Evolutionary conservation across 2,888 invertebrate genomes (phyloP).

Genomic region (Emmelina monodactyla): DNA sequence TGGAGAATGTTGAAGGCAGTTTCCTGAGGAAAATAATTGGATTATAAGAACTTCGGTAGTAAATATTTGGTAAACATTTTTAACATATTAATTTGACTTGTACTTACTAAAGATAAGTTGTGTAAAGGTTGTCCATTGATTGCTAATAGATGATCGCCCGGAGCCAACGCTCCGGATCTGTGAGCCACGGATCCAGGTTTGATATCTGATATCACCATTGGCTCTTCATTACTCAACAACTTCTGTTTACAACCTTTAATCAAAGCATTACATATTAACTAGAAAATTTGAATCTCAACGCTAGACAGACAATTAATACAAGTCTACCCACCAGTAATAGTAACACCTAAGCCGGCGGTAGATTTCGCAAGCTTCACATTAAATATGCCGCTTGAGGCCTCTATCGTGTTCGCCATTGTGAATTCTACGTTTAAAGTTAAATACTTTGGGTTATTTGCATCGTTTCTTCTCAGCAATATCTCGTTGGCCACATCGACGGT

Average conservation of each 20-base stretch:
- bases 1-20: constrained; percentile 71
- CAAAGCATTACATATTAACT: not conserved
- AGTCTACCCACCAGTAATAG: constrained; percentile 74
- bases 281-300: not conserved
- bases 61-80: no score
- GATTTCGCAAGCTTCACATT: constrained; percentile 86
- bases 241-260: constrained; percentile 52
- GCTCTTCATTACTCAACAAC: constrained; percentile 68
- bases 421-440: constrained; percentile 86
- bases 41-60: no score
- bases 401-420: constrained; percentile 90
- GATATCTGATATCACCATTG: constrained; percentile 87
- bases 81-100: not conserved
- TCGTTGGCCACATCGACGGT: constrained; percentile 69
- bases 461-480: constrained; percentile 63
- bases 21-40: constrained; percentile 28
- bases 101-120: constrained; percentile 69
- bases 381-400: constrained; percentile 90
- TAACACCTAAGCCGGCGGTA: constrained; percentile 85
- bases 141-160: constrained; percentile 86
- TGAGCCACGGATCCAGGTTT: constrained; percentile 91
- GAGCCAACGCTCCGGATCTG: constrained; percentile 84
- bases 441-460: constrained; percentile 67
- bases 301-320: not conserved
- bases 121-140: constrained; percentile 86